A percentile compares a stretch with the other conserved stretches of the same genome.
These are phyloP conservation scores for Noctua pronuba DNA, from an alignment of 2,888 invertebrate species.

Conservation along the genomic window DNA sequence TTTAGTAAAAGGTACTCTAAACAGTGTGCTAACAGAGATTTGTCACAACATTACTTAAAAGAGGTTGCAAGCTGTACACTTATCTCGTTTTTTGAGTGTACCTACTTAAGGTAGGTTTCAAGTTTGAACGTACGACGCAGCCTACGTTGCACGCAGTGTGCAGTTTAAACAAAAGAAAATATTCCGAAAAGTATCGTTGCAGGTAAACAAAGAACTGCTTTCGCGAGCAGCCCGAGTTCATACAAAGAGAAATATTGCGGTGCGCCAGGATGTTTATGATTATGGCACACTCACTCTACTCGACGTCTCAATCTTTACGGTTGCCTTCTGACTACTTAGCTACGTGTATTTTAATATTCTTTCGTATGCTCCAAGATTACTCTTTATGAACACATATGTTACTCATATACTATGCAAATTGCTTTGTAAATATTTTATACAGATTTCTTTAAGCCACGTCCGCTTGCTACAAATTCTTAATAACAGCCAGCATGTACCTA, in stretches of 20 bases:
- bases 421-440: slow-evolving; percentile 38
- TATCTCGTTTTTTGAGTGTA: slow-evolving; percentile 9
- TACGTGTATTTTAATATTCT: slow-evolving; percentile 73
- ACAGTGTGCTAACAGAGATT: not conserved
- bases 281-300: slow-evolving; percentile 84
- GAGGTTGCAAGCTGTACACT: slow-evolving; percentile 3
- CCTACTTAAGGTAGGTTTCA: slow-evolving; percentile 19
- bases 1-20: not conserved
- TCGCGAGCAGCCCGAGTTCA: slow-evolving; percentile 83
- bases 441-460: slow-evolving; percentile 35
- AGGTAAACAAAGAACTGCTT: slow-evolving; percentile 87
- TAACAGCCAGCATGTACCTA: slow-evolving; percentile 48
- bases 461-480: slow-evolving; percentile 50
- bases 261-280: slow-evolving; percentile 87
- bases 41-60: not conserved
- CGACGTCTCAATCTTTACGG: slow-evolving; percentile 83
- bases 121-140: slow-evolving; percentile 50
- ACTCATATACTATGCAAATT: slow-evolving; percentile 49
- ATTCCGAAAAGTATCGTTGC: slow-evolving; percentile 88
- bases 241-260: slow-evolving; percentile 88
- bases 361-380: slow-evolving; percentile 60
- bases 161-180: slow-evolving; percentile 88
- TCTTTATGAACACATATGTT: slow-evolving; percentile 48
- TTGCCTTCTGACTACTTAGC: slow-evolving; percentile 77
- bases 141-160: slow-evolving; percentile 81